phyloP scores from a whole-genome alignment of 2,888 invertebrate genomes.

The Drosophila birchii region DNA sequence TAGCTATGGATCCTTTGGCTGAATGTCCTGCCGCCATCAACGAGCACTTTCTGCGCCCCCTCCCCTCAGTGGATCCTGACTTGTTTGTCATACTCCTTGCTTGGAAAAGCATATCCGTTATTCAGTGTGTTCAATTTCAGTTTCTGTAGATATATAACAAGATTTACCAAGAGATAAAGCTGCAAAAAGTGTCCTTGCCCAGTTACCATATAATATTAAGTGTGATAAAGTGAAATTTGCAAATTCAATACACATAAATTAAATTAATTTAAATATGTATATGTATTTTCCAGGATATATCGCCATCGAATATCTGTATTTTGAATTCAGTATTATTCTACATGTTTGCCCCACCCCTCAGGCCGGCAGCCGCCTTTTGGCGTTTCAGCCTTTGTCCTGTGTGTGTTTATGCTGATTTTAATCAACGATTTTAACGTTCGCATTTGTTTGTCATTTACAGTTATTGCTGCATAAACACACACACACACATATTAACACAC shows the following conservation, averaged over 20 bases:
- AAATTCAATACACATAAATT: not conserved
- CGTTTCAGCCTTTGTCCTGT: constrained; percentile 37
- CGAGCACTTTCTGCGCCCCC: not conserved
- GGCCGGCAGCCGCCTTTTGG: constrained; percentile 9
- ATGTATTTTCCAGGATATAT: constrained; percentile 1
- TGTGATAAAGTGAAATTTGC: not conserved
- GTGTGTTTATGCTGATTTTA: constrained; percentile 61
- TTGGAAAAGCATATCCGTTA: not conserved
- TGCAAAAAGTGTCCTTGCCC: not conserved
- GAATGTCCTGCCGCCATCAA: constrained; percentile 25
- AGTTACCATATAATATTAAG: too few relatives aligned
- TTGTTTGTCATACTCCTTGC: constrained; percentile 15
- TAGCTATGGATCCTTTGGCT: constrained; percentile 34
- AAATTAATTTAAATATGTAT: not conserved
- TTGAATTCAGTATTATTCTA: constrained; percentile 3
- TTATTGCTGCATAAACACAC: constrained; percentile 50
- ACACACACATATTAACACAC: constrained; percentile 18
- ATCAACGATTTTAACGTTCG: constrained; percentile 63
- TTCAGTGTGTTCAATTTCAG: not conserved
- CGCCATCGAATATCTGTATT: not conserved
- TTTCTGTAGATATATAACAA: too few relatives aligned
- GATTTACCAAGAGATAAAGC: not conserved
- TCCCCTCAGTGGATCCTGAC: constrained; percentile 1
- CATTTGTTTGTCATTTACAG: constrained; percentile 65
- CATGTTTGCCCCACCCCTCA: not conserved